These are phyloP conservation scores for Caenorhabditis brenneri DNA, from an alignment of 1,140 invertebrate genomes.

Conservation along the genomic window DNA sequence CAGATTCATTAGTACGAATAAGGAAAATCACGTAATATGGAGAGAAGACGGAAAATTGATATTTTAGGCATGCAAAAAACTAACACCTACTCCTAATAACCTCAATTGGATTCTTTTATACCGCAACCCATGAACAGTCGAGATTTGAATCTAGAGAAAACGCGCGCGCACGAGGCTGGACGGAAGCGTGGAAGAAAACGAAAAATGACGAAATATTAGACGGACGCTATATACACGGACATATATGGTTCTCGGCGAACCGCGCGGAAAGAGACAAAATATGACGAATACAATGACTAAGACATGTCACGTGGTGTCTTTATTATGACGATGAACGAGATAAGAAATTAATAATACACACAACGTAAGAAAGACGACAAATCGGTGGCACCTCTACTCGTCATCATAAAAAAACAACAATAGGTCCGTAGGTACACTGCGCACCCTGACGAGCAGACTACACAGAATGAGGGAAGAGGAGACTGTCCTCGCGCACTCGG, in stretches of 20 bases:
- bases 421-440: not conserved
- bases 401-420: slow-evolving; percentile 20
- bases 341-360: slow-evolving; percentile 20
- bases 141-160: not conserved
- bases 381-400: not conserved
- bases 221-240: not conserved
- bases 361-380: not conserved
- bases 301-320: not conserved
- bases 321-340: not conserved
- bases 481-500: not conserved
- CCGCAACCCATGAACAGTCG: not conserved
- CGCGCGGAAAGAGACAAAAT: slow-evolving; percentile 8
- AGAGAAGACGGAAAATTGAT: too few relatives aligned
- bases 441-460: not conserved
- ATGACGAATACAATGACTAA: not conserved
- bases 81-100: too few relatives aligned
- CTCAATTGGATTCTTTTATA: too few relatives aligned
- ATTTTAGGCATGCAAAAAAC: too few relatives aligned
- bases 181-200: not conserved
- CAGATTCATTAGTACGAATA: too few relatives aligned
- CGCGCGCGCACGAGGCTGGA: not conserved
- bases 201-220: slow-evolving; percentile 6
- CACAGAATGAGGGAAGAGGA: not conserved
- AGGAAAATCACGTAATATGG: too few relatives aligned
- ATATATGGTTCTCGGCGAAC: not conserved